Evolutionary conservation across 2,888 invertebrate genomes (phyloP).

Genomic region (Beris chalybata): DNA sequence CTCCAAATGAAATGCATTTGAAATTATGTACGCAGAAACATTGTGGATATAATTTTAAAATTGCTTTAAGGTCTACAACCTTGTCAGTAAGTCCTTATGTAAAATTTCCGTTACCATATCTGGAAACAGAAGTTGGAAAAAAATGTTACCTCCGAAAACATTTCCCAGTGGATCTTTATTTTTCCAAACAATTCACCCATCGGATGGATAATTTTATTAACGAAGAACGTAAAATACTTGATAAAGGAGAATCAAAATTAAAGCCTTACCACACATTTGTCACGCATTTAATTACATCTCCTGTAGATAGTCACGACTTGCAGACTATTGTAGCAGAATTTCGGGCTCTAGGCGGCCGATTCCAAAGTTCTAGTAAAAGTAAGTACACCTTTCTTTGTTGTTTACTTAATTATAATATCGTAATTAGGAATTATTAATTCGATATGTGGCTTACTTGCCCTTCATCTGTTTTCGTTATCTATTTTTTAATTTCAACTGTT

Average conservation of each 20-base stretch:
- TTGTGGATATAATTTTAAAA: constrained; percentile 67
- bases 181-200: constrained; percentile 65
- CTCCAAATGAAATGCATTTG: no score
- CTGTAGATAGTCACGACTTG: constrained; percentile 66
- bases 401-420: background rate
- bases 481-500: no score
- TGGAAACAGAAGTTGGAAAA: constrained; percentile 82
- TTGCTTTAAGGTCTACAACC: constrained; percentile 72
- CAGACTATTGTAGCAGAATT: constrained; percentile 80
- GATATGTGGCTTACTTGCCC: background rate
- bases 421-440: background rate
- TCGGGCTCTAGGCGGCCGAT: constrained; percentile 79
- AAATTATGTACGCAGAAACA: no score
- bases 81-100: constrained; percentile 87
- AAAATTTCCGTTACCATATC: constrained; percentile 79
- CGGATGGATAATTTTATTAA: constrained; percentile 41
- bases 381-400: constrained; percentile 45
- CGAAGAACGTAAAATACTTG: background rate
- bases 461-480: background rate
- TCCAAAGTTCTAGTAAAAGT: constrained; percentile 54
- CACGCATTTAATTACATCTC: constrained; percentile 67
- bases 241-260: constrained; percentile 43
- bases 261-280: constrained; percentile 76
- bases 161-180: constrained; percentile 74
- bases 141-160: constrained; percentile 72